Evolutionary conservation across 1,140 invertebrate species (phyloP), one percentile per base, ranked within the genome.

Genomic region (Drosophila pallidifrons): DNA sequence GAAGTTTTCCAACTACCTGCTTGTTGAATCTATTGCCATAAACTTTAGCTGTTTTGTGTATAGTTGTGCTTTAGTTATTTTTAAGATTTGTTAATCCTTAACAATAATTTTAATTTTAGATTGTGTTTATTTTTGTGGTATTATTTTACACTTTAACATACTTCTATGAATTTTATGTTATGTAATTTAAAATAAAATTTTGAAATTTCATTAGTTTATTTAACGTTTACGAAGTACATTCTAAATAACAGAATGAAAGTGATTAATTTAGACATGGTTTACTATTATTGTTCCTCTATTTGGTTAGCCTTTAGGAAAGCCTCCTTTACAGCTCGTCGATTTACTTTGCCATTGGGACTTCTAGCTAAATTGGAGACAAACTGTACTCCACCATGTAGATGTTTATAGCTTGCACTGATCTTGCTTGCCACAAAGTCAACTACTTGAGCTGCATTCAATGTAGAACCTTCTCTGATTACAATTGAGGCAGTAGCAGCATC

Each of bases 1-100:
- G 15, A 49, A 49, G 46, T 49, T 49, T 49, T 25, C n/a, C 16
- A 49, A 49, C 7, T 49, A 20, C 15, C 46, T 49, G 46, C 15
- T 5, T 3, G 16, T 49, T 49, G 16, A 49, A 6, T 20, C 1
- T 20, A 49, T 49, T 20, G 15, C 8, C 25, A 20, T 49, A 8
- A 49, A 49, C 16, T 49, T 49, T 10, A 10, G 7, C 6, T 43
- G n/a, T 43, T n/a, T 4, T 43, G 5, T 2, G n/a, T 7, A 43
- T 5, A 43, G 41, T 43, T 43, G 11, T 43, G 7, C 41, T 3
- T 43, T 13, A 13, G 2, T 13, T 43, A 43, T 43, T 43, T n/a
- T 38, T 8, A 43, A 43, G 41, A 43, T 43, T 43, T n/a, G 11
- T 43, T 13, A 8, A 43, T 13, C 35, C 2, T 10, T 8, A 11